A percentile compares a stretch with the other conserved stretches of the same genome.
phyloP scores from a whole-genome alignment of 2,797 vertebrate genomes.

The Protosalanx chinensis region DNA sequence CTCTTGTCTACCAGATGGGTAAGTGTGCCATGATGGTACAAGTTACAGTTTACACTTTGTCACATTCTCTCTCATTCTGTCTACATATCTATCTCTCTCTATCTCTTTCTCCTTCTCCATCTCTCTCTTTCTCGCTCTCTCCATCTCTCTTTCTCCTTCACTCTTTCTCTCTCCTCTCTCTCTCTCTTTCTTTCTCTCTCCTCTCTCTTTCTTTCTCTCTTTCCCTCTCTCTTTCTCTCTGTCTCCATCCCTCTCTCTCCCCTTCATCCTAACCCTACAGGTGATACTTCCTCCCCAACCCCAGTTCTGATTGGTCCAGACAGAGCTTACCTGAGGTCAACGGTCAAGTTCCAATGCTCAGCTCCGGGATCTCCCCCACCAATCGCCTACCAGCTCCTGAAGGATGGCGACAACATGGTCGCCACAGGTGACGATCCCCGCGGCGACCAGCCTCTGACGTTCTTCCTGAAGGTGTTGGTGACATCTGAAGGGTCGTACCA shows the following conservation, averaged over 20 bases:
- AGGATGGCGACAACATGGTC: slow-evolving; percentile 12
- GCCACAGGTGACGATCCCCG: accelerated
- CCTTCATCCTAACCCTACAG: slow-evolving; percentile 35
- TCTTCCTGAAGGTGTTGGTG: slow-evolving; percentile 43
- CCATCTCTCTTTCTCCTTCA: neutral
- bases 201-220: neutral
- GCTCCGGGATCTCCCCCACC: slow-evolving; percentile 25
- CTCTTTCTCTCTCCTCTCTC: neutral
- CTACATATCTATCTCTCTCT: too few species aligned
- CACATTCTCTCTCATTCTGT: neutral
- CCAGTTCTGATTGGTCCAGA: slow-evolving; percentile 65
- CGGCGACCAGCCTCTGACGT: slow-evolving; percentile 27
- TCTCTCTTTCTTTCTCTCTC: neutral
- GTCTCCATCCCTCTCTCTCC: neutral
- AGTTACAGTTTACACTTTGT: too few species aligned
- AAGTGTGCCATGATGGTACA: neutral
- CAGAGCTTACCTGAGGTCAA: slow-evolving; percentile 53
- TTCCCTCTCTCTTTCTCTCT: neutral
- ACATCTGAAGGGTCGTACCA: slow-evolving; percentile 58
- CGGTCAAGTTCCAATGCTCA: slow-evolving; percentile 56
- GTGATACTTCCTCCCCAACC: slow-evolving; percentile 24
- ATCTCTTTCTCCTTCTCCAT: neutral
- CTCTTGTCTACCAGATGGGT: neutral
- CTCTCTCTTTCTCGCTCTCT: neutral
- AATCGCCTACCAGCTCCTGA: slow-evolving; percentile 58